These are phyloP conservation scores for Drosophila cardini DNA, from an alignment of 1,140 invertebrate species.

Conservation along the genomic window DNA sequence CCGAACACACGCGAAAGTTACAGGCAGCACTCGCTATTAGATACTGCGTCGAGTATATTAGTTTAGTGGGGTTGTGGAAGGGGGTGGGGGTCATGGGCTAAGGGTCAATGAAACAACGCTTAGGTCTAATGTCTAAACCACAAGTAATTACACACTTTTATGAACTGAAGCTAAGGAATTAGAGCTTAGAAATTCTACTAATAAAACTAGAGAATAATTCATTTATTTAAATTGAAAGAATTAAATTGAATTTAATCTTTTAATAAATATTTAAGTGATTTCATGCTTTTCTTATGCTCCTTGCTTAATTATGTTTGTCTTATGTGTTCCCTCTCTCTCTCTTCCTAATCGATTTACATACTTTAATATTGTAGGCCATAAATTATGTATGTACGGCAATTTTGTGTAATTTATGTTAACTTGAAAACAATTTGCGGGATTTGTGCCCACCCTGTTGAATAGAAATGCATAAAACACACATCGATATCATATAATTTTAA, in stretches of 20 bases:
- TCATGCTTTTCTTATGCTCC: neutral
- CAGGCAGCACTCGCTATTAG: constrained; percentile 62
- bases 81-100: no score
- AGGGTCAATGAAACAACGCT: constrained; percentile 67
- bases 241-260: no score
- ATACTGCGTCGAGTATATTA: constrained; percentile 10
- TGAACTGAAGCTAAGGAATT: neutral
- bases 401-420: constrained; percentile 74
- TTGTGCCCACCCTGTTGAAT: constrained; percentile 3
- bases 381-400: constrained; percentile 69
- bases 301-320: constrained; percentile 1
- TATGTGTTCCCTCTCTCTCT: neutral
- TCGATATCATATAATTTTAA: constrained; percentile 73
- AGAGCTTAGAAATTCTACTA: neutral
- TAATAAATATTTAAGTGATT: no score
- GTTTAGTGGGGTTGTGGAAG: neutral
- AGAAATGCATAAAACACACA: constrained; percentile 35
- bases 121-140: constrained; percentile 58
- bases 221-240: no score
- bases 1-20: constrained; percentile 50
- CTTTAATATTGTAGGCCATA: constrained; percentile 61
- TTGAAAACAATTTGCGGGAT: constrained; percentile 68
- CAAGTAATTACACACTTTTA: constrained; percentile 1
- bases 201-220: no score
- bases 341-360: constrained; percentile 51